Evolutionary conservation across 2,113 vertebrate genomes (phyloP), one percentile per base, ranked within the genome.

Genomic region (Oreochromis tanganicae): DNA sequence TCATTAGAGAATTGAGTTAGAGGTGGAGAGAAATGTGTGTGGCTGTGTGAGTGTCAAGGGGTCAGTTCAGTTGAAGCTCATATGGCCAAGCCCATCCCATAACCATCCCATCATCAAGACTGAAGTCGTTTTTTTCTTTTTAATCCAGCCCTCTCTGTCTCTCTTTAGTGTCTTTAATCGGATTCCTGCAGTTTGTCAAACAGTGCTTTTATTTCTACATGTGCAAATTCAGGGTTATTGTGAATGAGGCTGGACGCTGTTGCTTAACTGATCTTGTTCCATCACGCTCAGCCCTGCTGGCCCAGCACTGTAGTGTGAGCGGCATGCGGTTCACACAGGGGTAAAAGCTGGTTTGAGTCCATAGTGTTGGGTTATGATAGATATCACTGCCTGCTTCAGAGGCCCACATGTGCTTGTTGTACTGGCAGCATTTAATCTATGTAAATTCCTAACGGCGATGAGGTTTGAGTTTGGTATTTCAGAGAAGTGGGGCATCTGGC

Each of bases 1-100:
- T 92, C 85, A 89, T 96, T 95, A 93, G 83, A 92, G 75, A 95
- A 95, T 91, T 93, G 87, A 94, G 92, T 95, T 96, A 95, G 90
- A 68, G 87, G 83, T 86, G 73, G 87, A 84, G 80, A 85, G 90
- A 21, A 36, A 82, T 73, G 61, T 54, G 43, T 50, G 43, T 55
- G 81, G 85, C 79, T 85, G 66, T 66, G 61, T 71, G 81, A 81
- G 83, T 66, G 13, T 41, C 8, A 9, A 38, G 14, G 56, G 52
- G 80, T 85, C 82, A 55, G n/a, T 34, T 41, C 84, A 61, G 29
- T 46, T 54, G 55, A 84, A 63, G 86, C 84, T 90, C 78, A 89
- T 21, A 52, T 19, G 85, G 29, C 34, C 81, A 73, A 89, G 86
- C 21, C 68, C 61, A 66, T 38, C 4, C 61, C 61, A 1, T 71